These are phyloP conservation scores for Drosophila novamexicana DNA, from an alignment of 1,140 invertebrate genomes.

Conservation along the genomic window DNA sequence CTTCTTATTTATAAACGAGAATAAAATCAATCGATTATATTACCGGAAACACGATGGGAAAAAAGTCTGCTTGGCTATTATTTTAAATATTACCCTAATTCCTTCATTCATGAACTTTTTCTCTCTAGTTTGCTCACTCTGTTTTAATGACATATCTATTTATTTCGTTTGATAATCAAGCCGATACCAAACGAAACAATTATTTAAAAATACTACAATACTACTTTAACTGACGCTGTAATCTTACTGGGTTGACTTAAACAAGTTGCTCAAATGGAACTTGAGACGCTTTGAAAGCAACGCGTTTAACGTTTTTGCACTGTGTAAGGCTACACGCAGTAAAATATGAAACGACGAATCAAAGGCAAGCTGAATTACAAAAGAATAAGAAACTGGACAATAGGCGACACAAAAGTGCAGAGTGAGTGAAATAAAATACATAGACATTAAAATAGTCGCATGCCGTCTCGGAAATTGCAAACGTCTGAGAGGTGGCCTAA, in stretches of 20 bases:
- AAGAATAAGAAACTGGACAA: slow-evolving; percentile 23
- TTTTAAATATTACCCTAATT: no score
- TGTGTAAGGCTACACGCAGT: slow-evolving; percentile 23
- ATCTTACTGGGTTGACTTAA: slow-evolving; percentile 33
- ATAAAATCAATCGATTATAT: no score
- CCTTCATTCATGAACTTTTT: no score
- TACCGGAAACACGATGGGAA: no score
- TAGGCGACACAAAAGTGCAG: slow-evolving; percentile 12
- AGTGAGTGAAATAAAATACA: slow-evolving; percentile 44
- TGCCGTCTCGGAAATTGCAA: slow-evolving; percentile 73
- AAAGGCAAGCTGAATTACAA: slow-evolving; percentile 6
- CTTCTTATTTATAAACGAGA: no score
- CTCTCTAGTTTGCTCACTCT: no score
- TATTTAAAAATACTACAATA: slow-evolving; percentile 2
- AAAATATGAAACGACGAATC: slow-evolving; percentile 59
- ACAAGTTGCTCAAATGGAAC: slow-evolving; percentile 51
- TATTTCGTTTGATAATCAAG: no score
- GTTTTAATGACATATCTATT: no score
- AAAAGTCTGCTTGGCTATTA: no score
- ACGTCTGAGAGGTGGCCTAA: slow-evolving; percentile 51
- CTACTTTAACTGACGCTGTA: neutral
- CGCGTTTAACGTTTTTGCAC: slow-evolving; percentile 27
- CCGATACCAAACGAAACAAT: neutral
- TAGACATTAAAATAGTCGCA: slow-evolving; percentile 60
- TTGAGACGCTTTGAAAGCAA: slow-evolving; percentile 36